Conservation (phyloP, 2,888 invertebrate genomes). For the Eilema caniola region DNA sequence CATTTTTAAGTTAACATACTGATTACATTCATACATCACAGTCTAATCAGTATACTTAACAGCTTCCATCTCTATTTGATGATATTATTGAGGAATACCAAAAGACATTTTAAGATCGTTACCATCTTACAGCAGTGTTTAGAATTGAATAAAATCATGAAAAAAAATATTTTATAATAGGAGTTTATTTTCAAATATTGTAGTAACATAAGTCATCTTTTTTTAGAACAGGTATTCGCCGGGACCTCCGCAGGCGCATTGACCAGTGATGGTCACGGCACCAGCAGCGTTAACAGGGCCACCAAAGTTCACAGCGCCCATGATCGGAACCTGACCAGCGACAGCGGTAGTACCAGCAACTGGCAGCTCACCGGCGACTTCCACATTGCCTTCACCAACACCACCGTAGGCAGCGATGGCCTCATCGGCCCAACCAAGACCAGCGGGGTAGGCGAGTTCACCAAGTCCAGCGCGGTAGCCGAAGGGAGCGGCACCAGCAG, state of each 20-base stretch:
- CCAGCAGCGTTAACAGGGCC: slow-evolving; percentile 56
- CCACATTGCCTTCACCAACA: slow-evolving; percentile 42
- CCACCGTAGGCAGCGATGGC: slow-evolving; percentile 34
- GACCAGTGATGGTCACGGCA: slow-evolving; percentile 50
- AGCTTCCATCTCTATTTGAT: too few relatives aligned
- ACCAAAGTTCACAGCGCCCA: slow-evolving; percentile 51
- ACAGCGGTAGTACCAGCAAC: slow-evolving; percentile 47
- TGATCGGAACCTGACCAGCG: slow-evolving; percentile 51
- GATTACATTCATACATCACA: too few relatives aligned
- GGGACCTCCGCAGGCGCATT: slow-evolving; percentile 39
- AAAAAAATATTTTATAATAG: too few relatives aligned
- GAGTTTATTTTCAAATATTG: neutral
- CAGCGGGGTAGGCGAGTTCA: slow-evolving; percentile 13
- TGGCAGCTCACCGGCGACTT: slow-evolving; percentile 40
- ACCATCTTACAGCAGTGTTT: too few relatives aligned
- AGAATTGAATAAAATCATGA: too few relatives aligned
- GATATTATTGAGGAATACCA: too few relatives aligned
- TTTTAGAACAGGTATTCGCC: slow-evolving; percentile 21
- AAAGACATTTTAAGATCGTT: too few relatives aligned
- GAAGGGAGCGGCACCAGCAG: neutral
- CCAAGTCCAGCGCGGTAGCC: slow-evolving; percentile 27
- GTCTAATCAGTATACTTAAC: too few relatives aligned
- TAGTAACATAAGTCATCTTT: neutral
- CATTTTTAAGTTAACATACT: too few relatives aligned
- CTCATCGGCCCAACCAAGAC: slow-evolving; percentile 1